Evolutionary conservation across 1,140 invertebrate genomes (phyloP).

Genomic region (Paramacrobiotus metropolitanus): DNA sequence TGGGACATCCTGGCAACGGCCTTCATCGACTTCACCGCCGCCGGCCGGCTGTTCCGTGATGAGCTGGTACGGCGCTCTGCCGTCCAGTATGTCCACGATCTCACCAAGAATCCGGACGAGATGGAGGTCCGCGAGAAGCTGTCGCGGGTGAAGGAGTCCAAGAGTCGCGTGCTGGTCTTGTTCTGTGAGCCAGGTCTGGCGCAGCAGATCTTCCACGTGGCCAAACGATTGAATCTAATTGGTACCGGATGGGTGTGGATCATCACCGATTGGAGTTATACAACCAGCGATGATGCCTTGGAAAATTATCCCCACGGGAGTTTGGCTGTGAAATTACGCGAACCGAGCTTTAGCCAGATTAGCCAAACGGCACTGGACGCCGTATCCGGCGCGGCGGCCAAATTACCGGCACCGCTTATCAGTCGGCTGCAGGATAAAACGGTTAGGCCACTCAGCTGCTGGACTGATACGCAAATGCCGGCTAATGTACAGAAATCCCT

Average conservation of each 20-base stretch:
- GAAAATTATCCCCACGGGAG: neutral
- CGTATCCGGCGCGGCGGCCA: neutral
- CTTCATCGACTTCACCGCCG: neutral
- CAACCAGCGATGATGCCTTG: neutral
- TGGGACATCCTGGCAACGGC: neutral
- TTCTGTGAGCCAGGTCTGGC: neutral
- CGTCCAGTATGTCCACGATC: neutral
- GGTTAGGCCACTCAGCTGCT: neutral
- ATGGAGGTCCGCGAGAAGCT: neutral
- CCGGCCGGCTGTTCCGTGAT: neutral
- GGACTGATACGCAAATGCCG: neutral
- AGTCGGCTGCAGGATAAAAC: neutral
- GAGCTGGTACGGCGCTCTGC: neutral
- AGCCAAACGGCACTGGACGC: neutral
- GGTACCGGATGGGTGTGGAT: neutral
- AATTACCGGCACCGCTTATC: neutral
- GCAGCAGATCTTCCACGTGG: neutral
- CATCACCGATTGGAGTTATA: neutral
- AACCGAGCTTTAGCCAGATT: neutral
- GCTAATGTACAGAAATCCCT: neutral
- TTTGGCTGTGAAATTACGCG: neutral
- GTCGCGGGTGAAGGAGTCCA: neutral
- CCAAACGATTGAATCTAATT: neutral
- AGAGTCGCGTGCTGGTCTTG: neutral
- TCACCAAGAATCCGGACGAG: neutral